Evolutionary conservation across 1,140 invertebrate species (phyloP).

Genomic region (Medauroidea extradentata): DNA sequence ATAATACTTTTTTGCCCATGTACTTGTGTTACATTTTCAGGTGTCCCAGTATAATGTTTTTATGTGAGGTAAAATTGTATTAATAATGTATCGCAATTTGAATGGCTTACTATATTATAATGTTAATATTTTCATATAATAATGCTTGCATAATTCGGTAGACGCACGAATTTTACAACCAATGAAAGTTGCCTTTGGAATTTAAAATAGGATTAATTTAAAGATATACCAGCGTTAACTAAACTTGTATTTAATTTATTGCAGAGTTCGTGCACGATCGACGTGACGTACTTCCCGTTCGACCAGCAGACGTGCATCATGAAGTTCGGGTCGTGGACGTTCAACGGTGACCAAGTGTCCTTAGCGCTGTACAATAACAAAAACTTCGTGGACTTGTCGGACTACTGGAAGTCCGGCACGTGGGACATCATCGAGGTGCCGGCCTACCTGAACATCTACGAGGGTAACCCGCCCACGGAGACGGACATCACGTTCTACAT

Average conservation of each 20-base stretch:
- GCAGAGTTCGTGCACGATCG: slow-evolving; percentile 97
- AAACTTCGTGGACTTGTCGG: slow-evolving; percentile 91
- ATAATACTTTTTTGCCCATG: too few species aligned
- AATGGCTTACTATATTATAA: too few species aligned
- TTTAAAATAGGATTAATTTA: too few species aligned
- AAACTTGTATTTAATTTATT: slow-evolving; percentile 23
- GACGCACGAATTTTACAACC: too few species aligned
- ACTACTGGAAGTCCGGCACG: slow-evolving; percentile 97
- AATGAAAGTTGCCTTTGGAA: too few species aligned
- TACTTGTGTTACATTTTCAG: too few species aligned
- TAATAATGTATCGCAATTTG: too few species aligned
- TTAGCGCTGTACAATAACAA: slow-evolving; percentile 92
- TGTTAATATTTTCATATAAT: too few species aligned
- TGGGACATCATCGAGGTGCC: slow-evolving; percentile 99
- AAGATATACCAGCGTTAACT: too few species aligned
- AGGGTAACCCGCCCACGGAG: slow-evolving; percentile 71
- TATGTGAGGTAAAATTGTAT: too few species aligned
- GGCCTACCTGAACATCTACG: slow-evolving; percentile 85
- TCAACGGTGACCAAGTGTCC: slow-evolving; percentile 95
- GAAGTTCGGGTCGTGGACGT: slow-evolving; percentile 99
- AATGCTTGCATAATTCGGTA: too few species aligned
- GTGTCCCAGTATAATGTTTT: too few species aligned
- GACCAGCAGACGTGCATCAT: slow-evolving; percentile 98
- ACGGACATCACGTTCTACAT: slow-evolving; percentile 97
- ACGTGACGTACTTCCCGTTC: slow-evolving; percentile 99